Conservation (phyloP, 2,888 invertebrate species). For the Lypha dubia region DNA sequence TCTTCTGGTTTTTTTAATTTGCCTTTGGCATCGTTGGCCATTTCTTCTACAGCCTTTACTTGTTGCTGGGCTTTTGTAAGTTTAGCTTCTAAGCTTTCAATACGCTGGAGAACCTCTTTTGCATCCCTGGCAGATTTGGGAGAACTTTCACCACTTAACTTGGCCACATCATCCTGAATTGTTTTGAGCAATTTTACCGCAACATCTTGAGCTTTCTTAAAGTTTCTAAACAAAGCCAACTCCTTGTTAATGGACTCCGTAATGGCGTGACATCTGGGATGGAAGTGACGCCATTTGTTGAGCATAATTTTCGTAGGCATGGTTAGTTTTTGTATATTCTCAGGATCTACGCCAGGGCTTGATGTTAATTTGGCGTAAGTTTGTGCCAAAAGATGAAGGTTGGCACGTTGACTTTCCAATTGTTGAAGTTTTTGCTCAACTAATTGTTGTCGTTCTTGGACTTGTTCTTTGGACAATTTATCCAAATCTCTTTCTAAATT, state of each 20-base stretch:
- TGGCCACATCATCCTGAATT: constrained; percentile 89
- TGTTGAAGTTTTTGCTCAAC: constrained; percentile 85
- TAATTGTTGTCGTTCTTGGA: constrained; percentile 85
- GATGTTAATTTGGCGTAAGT: constrained; percentile 88
- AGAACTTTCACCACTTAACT: constrained; percentile 86
- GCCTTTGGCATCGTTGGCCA: constrained; percentile 86
- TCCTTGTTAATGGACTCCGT: constrained; percentile 85
- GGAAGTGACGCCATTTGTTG: constrained; percentile 87
- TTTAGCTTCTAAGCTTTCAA: constrained; percentile 85
- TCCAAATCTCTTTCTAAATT: constrained; percentile 85
- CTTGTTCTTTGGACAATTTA: constrained; percentile 85
- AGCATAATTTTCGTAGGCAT: constrained; percentile 85
- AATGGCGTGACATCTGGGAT: constrained; percentile 86
- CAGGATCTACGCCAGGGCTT: constrained; percentile 87
- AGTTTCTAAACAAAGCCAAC: constrained; percentile 87
- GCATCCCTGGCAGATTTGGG: constrained; percentile 74
- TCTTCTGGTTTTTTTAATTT: constrained; percentile 85
- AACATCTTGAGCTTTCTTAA: constrained; percentile 88
- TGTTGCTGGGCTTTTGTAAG: constrained; percentile 84
- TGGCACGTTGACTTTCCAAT: constrained; percentile 85
- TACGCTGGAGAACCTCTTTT: constrained; percentile 76
- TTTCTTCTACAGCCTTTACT: constrained; percentile 85
- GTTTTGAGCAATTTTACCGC: constrained; percentile 89
- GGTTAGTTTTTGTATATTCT: constrained; percentile 87
- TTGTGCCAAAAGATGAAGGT: constrained; percentile 87